Conservation (phyloP, 2,113 vertebrate species). For the Dinomys branickii region DNA sequence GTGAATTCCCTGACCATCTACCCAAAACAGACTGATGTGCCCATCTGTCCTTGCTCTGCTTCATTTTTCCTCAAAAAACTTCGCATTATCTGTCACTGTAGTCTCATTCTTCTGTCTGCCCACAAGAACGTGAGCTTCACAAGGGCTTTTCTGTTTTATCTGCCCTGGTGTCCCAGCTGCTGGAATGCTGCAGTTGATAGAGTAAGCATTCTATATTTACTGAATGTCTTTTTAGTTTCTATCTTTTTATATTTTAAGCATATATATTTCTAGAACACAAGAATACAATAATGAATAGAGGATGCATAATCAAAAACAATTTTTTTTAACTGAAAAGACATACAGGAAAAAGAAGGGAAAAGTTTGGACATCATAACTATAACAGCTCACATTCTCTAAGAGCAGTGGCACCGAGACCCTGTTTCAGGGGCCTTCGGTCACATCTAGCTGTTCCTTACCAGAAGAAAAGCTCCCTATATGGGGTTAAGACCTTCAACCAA, state of each 20-base stretch:
- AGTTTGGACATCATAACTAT: background rate
- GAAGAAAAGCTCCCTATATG: background rate
- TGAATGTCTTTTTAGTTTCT: constrained; percentile 1
- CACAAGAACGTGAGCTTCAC: background rate
- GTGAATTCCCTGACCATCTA: background rate
- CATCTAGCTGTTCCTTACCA: background rate
- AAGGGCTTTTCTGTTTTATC: background rate
- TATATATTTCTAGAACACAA: background rate
- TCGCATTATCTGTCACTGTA: background rate
- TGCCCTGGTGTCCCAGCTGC: background rate
- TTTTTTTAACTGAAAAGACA: background rate
- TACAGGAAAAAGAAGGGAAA: background rate
- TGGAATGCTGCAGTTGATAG: background rate
- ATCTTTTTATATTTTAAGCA: background rate
- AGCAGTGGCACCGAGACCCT: background rate
- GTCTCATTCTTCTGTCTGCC: background rate
- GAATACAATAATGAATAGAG: background rate
- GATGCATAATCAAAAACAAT: background rate
- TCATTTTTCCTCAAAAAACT: background rate
- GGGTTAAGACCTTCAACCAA: constrained; percentile 18
- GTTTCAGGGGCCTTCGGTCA: background rate
- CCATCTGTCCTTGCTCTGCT: background rate
- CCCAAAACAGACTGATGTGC: background rate
- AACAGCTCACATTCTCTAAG: background rate
- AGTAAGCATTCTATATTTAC: background rate